Evolutionary conservation across 2,797 vertebrate genomes (phyloP).

Genomic region (Bradypus variegatus): DNA sequence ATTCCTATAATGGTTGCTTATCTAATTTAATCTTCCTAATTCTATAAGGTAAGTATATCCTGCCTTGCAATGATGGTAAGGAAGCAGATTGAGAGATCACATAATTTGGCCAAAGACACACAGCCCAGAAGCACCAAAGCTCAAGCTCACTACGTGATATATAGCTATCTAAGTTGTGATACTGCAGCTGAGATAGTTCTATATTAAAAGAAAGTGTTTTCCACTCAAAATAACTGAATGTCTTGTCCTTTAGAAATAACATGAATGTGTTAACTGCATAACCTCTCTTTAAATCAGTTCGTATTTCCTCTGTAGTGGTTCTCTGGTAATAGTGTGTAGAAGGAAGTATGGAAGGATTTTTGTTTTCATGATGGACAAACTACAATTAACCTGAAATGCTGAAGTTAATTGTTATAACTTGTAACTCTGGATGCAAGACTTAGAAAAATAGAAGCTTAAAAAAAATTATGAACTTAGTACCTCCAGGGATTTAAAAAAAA

Average conservation of each 20-base stretch:
- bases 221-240: background rate
- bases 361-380: background rate
- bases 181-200: background rate
- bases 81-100: background rate
- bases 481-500: background rate
- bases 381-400: background rate
- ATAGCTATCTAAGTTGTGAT: no score
- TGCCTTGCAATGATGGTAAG: background rate
- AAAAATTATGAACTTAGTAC: background rate
- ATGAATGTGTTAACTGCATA: background rate
- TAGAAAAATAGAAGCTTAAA: background rate
- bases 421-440: background rate
- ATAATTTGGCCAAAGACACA: background rate
- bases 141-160: background rate
- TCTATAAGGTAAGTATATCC: background rate
- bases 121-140: background rate
- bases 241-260: background rate
- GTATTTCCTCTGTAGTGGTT: background rate
- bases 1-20: background rate
- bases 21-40: background rate
- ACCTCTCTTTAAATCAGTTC: background rate
- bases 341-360: background rate
- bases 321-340: background rate
- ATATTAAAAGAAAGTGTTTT: background rate
- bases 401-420: background rate